Base-by-base conservation (phyloP, 1,140 invertebrate species). In the Drosophila saltans region DNA sequence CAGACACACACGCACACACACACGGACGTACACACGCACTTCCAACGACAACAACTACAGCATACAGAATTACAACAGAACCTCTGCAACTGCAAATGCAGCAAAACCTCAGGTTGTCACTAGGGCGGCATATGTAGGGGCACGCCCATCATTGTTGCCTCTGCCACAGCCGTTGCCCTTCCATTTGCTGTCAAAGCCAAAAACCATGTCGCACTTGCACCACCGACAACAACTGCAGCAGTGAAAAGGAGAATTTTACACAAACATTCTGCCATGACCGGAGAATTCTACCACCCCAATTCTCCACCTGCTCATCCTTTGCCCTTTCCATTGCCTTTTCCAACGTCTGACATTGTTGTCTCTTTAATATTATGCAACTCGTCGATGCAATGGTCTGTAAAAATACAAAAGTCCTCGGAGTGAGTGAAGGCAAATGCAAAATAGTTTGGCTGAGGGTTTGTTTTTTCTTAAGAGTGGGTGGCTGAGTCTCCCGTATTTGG, bases 101-200 rank as follows among this genome's bases (percentile, higher is more conserved):
- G 72, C 21, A 65, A 71, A 77, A 77, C 75, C 73, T 77, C 74
- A 75, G 82, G 78, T 75, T 80, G 73, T 71, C 69, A 69, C 52
- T 52, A 68, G 75, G 43, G 28, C 57, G 45, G 41, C 24, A 61
- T 57, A 58, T 45, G 63, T 77, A 45, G 43, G 55, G 58, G 73
- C 71, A 70, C 80, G 52, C 63, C 65, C 72, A 28, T 56, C 21
- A 43, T 68, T 52, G 41, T 26, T 11, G 67, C 26, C 26, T 16
- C 65, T 52, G 9, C 16, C 60, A 30, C 9, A 30, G 26, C 45
- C 48, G 66, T 63, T 57, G 64, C 21, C 45, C 2, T 48, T 21
- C 16, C 16, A 48, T 6, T 52, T 58, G 70, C 65, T 58, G 69
- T 26, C n/a, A 48, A 43, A 43, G 58, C 30, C 58, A 24, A 75